phyloP scores from a whole-genome alignment of 2,113 vertebrate genomes.

The Spea bombifrons region DNA sequence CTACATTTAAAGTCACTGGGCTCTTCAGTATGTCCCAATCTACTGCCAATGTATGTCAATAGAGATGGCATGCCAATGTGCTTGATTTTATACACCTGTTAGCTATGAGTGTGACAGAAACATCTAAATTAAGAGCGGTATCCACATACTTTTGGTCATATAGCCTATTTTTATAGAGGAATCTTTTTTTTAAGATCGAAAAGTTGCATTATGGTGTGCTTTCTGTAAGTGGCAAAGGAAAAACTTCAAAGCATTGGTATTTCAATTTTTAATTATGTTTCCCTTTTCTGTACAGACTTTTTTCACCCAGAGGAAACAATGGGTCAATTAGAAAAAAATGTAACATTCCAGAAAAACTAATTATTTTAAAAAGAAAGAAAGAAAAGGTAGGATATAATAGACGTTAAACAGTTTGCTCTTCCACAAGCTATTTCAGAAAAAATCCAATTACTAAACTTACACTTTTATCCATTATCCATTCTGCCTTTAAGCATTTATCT shows the following conservation, averaged over 20 bases:
- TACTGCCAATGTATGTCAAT: too few species aligned
- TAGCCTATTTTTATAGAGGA: too few species aligned
- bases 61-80: too few species aligned
- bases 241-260: slow-evolving; percentile 7
- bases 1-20: too few species aligned
- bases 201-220: background rate
- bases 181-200: background rate
- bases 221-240: slow-evolving; percentile 1
- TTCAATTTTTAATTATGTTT: slow-evolving; percentile 14
- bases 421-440: background rate
- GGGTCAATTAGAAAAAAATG: background rate
- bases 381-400: background rate
- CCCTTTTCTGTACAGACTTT: background rate
- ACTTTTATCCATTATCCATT: background rate
- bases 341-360: background rate
- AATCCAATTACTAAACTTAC: background rate
- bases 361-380: slow-evolving; percentile 5
- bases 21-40: too few species aligned
- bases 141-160: too few species aligned
- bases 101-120: too few species aligned
- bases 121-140: too few species aligned
- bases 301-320: background rate
- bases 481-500: background rate
- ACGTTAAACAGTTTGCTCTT: background rate
- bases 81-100: too few species aligned